Evolutionary conservation across 2,888 invertebrate species (phyloP), one percentile per base, ranked within the genome.

Genomic region (Sisyra nigra): DNA sequence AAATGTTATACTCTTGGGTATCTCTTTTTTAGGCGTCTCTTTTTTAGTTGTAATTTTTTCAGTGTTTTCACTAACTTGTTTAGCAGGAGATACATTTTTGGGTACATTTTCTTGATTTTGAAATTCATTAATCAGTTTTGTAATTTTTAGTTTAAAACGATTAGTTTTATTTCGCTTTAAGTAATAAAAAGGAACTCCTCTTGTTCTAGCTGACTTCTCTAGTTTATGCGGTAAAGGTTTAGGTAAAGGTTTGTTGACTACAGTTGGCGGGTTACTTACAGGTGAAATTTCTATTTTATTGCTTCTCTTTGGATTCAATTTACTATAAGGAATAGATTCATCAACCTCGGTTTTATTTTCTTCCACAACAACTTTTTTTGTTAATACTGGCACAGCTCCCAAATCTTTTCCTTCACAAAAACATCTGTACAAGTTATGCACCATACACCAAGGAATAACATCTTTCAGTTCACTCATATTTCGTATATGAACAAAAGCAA

Each of bases 341-440:
- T 29, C 32, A 29, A 11, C 13, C 18, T 19, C 36, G 11, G 13
- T 46, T 43, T 41, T 17, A 32, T 19, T 18, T 38, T 42, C 37
- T 31, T 42, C 30, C 2, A 38, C 30, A 14, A 29, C 11, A 15
- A 42, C 24, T 37, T 24, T 35, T 45, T 40, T 39, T 14, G 40
- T 14, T 24, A 11, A 29, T 7, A 57, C 51, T 10, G 54, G 56
- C 36, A 40, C 41, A 15, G 42, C 36, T 37, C 38, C 37, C 13
- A 38, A 8, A 51, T 64, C 63, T 54, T 53, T 62, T 2, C 71
- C 68, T 49, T 68, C 68, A 54, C 80, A 80, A 55, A 72, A 71
- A 57, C 80, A 80, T 53, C 72, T 72, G 51, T 80, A 77, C 39
- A 74, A 56, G 50, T 69, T 64, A 54, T 81, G 80, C 2, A 71